These are phyloP conservation scores for Euleptes europaea DNA, from an alignment of 2,113 vertebrate genomes.

Conservation along the genomic window DNA sequence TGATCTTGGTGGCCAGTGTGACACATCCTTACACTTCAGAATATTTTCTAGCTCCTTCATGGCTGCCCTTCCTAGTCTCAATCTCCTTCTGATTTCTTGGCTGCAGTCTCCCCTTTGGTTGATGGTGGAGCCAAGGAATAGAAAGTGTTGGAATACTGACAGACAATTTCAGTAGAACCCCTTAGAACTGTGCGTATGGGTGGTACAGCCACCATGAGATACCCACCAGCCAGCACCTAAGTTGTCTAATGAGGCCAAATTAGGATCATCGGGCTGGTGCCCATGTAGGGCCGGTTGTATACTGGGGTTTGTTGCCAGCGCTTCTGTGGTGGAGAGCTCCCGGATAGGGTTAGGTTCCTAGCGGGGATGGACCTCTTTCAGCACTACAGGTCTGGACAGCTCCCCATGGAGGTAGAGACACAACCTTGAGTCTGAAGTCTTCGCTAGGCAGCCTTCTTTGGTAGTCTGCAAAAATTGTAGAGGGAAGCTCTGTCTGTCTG, in stretches of 20 bases:
- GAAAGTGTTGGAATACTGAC: no score
- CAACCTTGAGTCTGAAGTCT: background rate
- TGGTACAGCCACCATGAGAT: background rate
- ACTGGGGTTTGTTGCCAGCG: background rate
- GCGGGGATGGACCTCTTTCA: background rate
- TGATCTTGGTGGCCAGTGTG: no score
- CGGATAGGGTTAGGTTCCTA: background rate
- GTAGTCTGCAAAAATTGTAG: background rate
- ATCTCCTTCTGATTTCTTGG: no score
- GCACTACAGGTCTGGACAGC: slow-evolving; percentile 35
- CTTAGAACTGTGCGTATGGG: background rate
- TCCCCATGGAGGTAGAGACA: background rate
- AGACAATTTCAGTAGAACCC: slow-evolving; percentile 11
- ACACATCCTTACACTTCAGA: no score
- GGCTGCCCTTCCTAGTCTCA: no score
- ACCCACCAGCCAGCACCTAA: background rate
- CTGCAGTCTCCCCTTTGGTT: no score
- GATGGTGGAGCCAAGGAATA: no score
- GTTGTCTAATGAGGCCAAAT: background rate
- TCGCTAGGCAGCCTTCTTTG: background rate
- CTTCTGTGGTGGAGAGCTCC: background rate
- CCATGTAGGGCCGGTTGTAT: no score
- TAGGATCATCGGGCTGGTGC: background rate
- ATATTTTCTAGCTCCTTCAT: no score
- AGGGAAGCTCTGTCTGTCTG: no score